A percentile compares a stretch with the other conserved stretches of the same genome.
These are phyloP conservation scores for Sitta carolinensis DNA, from an alignment of 2,797 vertebrate genomes.

Conservation along the genomic window DNA sequence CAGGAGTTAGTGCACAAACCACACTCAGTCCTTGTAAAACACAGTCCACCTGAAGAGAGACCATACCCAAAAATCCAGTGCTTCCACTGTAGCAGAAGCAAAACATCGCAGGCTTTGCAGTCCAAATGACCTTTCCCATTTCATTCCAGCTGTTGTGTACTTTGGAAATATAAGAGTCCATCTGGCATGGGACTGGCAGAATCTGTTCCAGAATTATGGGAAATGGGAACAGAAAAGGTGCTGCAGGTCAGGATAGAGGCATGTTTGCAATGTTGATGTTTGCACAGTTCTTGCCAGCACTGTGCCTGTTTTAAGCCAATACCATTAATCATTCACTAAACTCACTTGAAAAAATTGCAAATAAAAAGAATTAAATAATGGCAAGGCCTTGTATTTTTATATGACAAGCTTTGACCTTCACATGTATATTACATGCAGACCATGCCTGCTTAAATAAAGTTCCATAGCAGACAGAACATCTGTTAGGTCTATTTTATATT, in stretches of 20 bases:
- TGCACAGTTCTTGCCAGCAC: conserved; percentile 10
- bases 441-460: conserved; percentile 50
- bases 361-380: conserved; percentile 40
- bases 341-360: conserved; percentile 8
- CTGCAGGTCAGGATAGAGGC: conserved; percentile 4
- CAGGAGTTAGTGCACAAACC: background rate
- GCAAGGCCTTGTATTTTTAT: conserved; percentile 21
- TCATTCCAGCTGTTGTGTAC: background rate
- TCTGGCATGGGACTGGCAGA: background rate
- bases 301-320: background rate
- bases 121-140: background rate
- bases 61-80: background rate
- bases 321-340: conserved; percentile 50
- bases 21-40: background rate
- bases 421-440: conserved; percentile 17
- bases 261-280: conserved; percentile 4
- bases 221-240: conserved; percentile 24
- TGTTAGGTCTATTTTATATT: conserved; percentile 63
- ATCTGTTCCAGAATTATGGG: background rate
- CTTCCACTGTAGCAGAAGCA: background rate
- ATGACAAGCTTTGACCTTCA: conserved; percentile 30
- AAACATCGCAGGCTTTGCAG: background rate
- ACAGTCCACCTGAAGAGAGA: background rate
- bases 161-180: background rate
- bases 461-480: conserved; percentile 60